Percentiles rank a stretch among this genome's conserved stretches.
These are phyloP conservation scores for Pocillopora grandis DNA, from an alignment of 92 coral and sea anemone genomes.

Conservation along the genomic window DNA sequence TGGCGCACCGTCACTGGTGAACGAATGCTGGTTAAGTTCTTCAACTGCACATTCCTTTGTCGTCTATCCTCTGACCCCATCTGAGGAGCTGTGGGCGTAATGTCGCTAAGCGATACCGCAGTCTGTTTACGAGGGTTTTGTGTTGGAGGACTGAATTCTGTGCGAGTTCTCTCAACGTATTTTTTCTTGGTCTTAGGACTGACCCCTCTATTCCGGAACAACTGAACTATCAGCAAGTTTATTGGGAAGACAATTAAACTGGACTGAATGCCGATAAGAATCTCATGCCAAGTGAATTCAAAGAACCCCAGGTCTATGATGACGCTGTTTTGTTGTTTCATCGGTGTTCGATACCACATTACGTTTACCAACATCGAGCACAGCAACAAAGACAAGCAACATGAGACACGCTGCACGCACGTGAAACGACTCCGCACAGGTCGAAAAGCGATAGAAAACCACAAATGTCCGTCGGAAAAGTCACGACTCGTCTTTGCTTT, in stretches of 20 bases:
- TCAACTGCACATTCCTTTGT: constrained; percentile 6
- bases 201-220: constrained; percentile 76
- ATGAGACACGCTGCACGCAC: constrained; percentile 90
- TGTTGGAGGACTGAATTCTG: constrained; percentile 1
- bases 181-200: constrained; percentile 73
- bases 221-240: constrained; percentile 80
- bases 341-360: constrained; percentile 74
- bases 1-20: constrained; percentile 14
- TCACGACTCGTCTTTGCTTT: constrained; percentile 83
- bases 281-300: constrained; percentile 79
- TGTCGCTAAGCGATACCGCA: constrained; percentile 54
- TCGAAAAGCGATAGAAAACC: constrained; percentile 98
- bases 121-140: constrained; percentile 38
- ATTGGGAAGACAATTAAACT: constrained; percentile 94
- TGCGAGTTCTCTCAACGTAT: constrained; percentile 38
- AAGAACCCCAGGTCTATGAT: constrained; percentile 81
- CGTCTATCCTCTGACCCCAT: not conserved
- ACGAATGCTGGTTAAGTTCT: constrained; percentile 23
- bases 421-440: constrained; percentile 97
- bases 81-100: constrained; percentile 34
- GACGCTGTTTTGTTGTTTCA: constrained; percentile 62
- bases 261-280: constrained; percentile 85
- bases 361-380: constrained; percentile 94
- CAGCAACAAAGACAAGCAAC: constrained; percentile 83
- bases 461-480: constrained; percentile 90